These are phyloP conservation scores for Scomberomorus guttatus DNA, from an alignment of 2,797 vertebrate genomes.

Conservation along the genomic window DNA sequence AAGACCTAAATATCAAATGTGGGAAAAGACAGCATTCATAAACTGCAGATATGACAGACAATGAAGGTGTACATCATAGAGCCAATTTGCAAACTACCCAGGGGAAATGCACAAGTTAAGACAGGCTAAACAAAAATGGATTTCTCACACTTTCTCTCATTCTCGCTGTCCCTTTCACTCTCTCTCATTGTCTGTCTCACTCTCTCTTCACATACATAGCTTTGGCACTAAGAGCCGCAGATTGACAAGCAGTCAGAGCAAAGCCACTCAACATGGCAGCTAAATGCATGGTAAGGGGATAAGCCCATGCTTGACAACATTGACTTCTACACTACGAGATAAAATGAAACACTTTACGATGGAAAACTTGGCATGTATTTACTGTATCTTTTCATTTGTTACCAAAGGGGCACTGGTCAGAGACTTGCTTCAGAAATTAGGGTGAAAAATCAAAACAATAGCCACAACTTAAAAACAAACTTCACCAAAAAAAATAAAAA, in stretches of 20 bases:
- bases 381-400: constrained; percentile 13
- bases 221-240: constrained; percentile 60
- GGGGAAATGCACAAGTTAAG: constrained; percentile 17
- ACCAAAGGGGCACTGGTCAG: constrained; percentile 8
- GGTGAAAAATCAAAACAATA: constrained; percentile 16
- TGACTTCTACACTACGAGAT: constrained; percentile 31
- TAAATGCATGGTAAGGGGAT: constrained; percentile 68
- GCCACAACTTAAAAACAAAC: constrained; percentile 37
- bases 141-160: constrained; percentile 49
- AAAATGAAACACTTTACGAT: constrained; percentile 35
- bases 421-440: constrained; percentile 7
- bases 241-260: constrained; percentile 72
- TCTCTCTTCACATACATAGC: constrained; percentile 44
- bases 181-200: constrained; percentile 44
- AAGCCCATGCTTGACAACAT: constrained; percentile 49
- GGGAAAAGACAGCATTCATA: constrained; percentile 25
- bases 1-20: constrained; percentile 53
- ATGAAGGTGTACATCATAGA: constrained; percentile 33
- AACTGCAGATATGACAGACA: constrained; percentile 27
- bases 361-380: constrained; percentile 16
- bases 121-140: constrained; percentile 35
- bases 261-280: constrained; percentile 63
- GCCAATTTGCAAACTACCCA: constrained; percentile 30
- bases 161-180: constrained; percentile 48
- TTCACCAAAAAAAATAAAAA: constrained; percentile 12